Evolutionary conservation across 2,797 vertebrate species (phyloP).

Genomic region (Channa striata): DNA sequence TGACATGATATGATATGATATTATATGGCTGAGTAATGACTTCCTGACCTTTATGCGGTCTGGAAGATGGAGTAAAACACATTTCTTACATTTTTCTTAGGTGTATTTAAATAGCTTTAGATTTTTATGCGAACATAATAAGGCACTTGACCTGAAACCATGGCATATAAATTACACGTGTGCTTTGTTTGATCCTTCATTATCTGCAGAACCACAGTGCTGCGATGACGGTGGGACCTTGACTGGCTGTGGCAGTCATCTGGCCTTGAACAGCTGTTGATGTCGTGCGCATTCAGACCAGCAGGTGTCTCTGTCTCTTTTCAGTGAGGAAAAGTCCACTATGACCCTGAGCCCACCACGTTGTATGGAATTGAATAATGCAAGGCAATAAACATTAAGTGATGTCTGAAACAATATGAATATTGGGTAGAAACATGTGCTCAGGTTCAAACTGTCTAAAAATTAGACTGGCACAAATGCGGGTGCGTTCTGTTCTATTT

Average conservation of each 20-base stretch:
- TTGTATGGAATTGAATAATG: neutral
- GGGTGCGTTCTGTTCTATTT: neutral
- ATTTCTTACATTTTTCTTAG: neutral
- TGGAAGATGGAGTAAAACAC: constrained; percentile 11
- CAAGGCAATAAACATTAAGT: neutral
- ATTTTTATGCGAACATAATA: neutral
- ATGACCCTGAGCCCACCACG: constrained; percentile 15
- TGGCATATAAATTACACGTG: neutral
- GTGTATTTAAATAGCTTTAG: constrained; percentile 13
- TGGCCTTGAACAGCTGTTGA: constrained; percentile 67
- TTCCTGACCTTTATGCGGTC: constrained; percentile 10
- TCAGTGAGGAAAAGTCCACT: neutral
- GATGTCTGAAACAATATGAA: neutral
- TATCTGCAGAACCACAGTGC: constrained; percentile 31
- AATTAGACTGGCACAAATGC: neutral
- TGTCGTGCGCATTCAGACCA: constrained; percentile 60
- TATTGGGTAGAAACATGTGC: neutral
- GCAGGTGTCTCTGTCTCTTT: constrained; percentile 64
- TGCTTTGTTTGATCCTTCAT: constrained; percentile 4
- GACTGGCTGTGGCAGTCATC: constrained; percentile 58
- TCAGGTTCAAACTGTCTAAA: neutral
- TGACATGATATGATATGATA: constrained; percentile 6
- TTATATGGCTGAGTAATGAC: constrained; percentile 21
- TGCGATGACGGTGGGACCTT: constrained; percentile 35
- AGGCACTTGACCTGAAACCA: neutral